phyloP scores from a whole-genome alignment of 2,113 vertebrate species.

The Corythaeola cristata region DNA sequence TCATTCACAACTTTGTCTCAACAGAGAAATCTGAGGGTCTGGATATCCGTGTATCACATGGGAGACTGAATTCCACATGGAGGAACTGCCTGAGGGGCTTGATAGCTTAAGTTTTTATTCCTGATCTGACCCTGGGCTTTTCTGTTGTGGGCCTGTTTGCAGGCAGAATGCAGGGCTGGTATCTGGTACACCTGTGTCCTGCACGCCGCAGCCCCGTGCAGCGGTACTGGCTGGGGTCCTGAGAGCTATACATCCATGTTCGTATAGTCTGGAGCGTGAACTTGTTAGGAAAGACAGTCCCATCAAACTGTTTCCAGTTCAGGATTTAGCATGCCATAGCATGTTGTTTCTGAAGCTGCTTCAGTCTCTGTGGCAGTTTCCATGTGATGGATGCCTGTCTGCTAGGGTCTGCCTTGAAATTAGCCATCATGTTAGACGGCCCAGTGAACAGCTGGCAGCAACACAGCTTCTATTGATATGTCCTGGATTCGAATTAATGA shows the following conservation, averaged over 20 bases:
- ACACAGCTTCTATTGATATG: rapidly evolving
- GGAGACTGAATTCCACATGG: neutral
- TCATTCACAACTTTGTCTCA: neutral
- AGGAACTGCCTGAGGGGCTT: neutral
- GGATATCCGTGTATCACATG: rapidly evolving
- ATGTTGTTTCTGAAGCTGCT: neutral
- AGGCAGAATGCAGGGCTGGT: neutral
- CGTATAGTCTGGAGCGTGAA: rapidly evolving
- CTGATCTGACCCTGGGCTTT: neutral
- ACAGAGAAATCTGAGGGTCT: neutral
- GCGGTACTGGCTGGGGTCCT: neutral
- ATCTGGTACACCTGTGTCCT: neutral
- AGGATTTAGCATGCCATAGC: neutral
- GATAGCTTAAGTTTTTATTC: neutral
- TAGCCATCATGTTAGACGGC: neutral
- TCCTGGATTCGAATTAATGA: neutral
- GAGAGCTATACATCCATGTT: neutral
- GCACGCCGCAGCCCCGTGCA: rapidly evolving
- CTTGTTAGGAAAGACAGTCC: neutral
- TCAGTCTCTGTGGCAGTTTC: neutral
- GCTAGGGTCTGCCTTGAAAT: neutral
- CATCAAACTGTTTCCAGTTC: neutral
- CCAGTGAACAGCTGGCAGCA: neutral
- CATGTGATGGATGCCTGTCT: neutral
- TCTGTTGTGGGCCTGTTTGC: neutral